A percentile compares a stretch with the other conserved stretches of the same genome.
Evolutionary conservation across 2,888 invertebrate species (phyloP).

Genomic region (Drosophila austrosaltans): DNA sequence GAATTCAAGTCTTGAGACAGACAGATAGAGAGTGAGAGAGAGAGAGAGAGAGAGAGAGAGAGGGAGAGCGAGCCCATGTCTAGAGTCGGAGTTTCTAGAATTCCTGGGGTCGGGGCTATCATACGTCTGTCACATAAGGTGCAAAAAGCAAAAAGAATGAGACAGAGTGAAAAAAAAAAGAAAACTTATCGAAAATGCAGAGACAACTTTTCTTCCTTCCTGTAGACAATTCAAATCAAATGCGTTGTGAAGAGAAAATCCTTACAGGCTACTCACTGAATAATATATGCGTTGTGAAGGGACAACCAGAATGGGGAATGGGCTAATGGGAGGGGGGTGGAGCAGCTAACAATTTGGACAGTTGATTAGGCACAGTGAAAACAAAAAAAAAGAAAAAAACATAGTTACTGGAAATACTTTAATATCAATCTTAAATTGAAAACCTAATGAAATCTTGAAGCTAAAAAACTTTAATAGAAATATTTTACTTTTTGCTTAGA

Average conservation of each 20-base stretch:
- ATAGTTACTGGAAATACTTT: slow-evolving; percentile 3
- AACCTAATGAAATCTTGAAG: background rate
- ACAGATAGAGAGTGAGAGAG: background rate
- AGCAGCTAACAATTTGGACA: slow-evolving; percentile 57
- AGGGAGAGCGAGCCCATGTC: slow-evolving; percentile 15
- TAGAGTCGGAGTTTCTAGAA: slow-evolving; percentile 17
- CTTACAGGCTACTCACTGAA: slow-evolving; percentile 43
- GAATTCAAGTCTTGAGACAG: slow-evolving; percentile 57
- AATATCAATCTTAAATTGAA: background rate
- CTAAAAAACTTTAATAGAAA: no score
- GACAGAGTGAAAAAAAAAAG: slow-evolving; percentile 37
- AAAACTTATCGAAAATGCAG: slow-evolving; percentile 18
- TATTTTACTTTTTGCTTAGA: no score
- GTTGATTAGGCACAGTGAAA: slow-evolving; percentile 55
- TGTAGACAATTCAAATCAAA: slow-evolving; percentile 65
- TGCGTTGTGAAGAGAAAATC: slow-evolving; percentile 48
- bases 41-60: background rate
- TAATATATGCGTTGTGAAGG: slow-evolving; percentile 52
- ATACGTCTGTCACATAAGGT: slow-evolving; percentile 64
- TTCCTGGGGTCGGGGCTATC: background rate
- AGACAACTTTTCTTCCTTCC: slow-evolving; percentile 41
- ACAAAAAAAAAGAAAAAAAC: background rate
- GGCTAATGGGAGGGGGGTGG: background rate
- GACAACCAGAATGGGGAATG: background rate
- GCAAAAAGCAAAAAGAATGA: slow-evolving; percentile 51